Evolutionary conservation across 2,797 vertebrate genomes (phyloP).

Genomic region (Mycteria americana): DNA sequence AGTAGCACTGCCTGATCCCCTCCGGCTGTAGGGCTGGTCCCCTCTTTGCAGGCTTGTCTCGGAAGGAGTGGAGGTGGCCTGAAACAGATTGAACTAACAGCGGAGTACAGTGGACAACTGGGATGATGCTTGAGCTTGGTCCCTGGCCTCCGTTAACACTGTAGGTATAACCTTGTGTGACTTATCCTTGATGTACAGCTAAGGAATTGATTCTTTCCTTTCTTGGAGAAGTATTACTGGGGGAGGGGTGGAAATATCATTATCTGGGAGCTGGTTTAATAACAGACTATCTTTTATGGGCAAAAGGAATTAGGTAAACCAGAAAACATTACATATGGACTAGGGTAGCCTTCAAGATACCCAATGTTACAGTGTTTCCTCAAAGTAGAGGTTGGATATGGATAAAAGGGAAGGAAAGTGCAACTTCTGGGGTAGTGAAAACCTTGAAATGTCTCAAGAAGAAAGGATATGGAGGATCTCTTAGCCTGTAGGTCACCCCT

Average conservation of each 20-base stretch:
- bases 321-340: background rate
- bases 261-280: background rate
- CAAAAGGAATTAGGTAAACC: background rate
- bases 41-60: background rate
- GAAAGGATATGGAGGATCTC: background rate
- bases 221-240: background rate
- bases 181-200: background rate
- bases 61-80: background rate
- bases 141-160: background rate
- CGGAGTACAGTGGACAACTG: background rate
- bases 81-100: background rate
- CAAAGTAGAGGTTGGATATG: background rate
- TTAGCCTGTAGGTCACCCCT: slow-evolving; percentile 19
- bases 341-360: background rate
- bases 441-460: background rate
- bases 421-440: background rate
- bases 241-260: background rate
- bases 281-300: background rate
- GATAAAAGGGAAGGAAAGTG: background rate
- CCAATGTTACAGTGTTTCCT: background rate
- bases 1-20: background rate
- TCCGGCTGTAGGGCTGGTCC: background rate
- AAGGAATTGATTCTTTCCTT: background rate
- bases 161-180: background rate
- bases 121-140: background rate